Evolutionary conservation across 2,888 invertebrate species (phyloP).

Genomic region (Eupsilia transversa): DNA sequence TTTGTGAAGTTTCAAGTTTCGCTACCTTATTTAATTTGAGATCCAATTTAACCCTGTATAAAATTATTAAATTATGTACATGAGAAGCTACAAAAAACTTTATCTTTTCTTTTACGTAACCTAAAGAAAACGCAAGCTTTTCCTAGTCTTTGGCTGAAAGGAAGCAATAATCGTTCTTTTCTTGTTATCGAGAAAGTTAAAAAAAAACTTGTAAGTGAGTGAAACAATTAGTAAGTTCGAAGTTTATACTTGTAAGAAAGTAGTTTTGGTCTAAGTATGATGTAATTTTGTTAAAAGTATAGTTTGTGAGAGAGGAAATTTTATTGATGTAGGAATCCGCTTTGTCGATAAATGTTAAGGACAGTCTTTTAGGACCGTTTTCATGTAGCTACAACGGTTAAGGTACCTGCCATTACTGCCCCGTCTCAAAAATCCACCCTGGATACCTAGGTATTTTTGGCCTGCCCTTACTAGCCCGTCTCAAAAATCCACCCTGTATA

Average conservation of each 20-base stretch:
- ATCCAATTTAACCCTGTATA: too few species aligned
- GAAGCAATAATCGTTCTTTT: conserved; percentile 51
- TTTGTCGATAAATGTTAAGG: too few species aligned
- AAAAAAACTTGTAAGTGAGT: conserved; percentile 51
- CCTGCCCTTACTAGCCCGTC: too few species aligned
- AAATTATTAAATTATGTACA: background rate
- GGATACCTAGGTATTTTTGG: too few species aligned
- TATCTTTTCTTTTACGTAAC: background rate
- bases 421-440: too few species aligned
- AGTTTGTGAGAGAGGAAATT: background rate
- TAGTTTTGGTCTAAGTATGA: background rate
- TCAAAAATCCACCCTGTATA: too few species aligned
- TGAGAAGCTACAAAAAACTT: background rate
- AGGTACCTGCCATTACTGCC: too few species aligned
- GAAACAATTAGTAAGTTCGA: conserved; percentile 53
- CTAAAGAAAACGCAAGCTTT: conserved; percentile 6
- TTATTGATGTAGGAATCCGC: too few species aligned
- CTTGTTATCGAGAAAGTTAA: conserved; percentile 43
- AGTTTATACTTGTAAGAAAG: conserved; percentile 37
- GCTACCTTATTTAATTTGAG: too few species aligned
- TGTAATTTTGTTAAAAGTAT: conserved; percentile 17
- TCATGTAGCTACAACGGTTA: too few species aligned
- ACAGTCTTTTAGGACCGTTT: too few species aligned
- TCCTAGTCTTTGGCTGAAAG: conserved; percentile 4
- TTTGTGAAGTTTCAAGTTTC: too few species aligned